Evolutionary conservation across 2,888 invertebrate genomes (phyloP), one percentile per base, ranked within the genome.

Genomic region (Rhingia campestris): DNA sequence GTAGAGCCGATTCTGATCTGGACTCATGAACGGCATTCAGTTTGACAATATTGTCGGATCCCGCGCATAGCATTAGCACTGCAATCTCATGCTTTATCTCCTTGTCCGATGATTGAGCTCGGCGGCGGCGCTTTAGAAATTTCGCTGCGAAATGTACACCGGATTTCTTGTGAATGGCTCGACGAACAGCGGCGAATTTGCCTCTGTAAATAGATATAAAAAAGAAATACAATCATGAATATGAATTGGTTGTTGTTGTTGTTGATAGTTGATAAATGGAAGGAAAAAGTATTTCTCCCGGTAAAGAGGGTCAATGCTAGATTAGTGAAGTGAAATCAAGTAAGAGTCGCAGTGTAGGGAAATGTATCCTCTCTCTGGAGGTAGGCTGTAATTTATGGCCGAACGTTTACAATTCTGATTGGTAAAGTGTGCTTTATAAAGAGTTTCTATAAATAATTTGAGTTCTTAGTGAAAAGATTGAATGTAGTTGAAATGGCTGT

Each of bases 101-200:
- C 87, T 96, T 94, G 89, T 95, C 95, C 88, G 96, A 96, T 92
- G 96, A 96, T 87, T 95, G 94, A 87, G 97, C 95, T 88, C 97
- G 95, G 91, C 98, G 95, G 88, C 98, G 93, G 90, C 98, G 96
- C 92, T 97, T 95, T 87, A 98, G 95, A 92, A 97, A 97, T 93
- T 99, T 99, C 86, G 98, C 98, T n/a, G 98, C 99, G 92, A 96
- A 98, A 90, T 96, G 96, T 89, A 95, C 94, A 80, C 97, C 97
- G 69, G 96, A 96, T 88, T 95, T 94, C 91, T 95, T 94, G 93
- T 98, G 97, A 39, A 96, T 94, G 90, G 97, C 97, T 92, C 97
- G 95, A 90, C 97, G 95, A 87, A 99, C 98, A 87, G 98, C 96
- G 59, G 98, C 98, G 92, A 98, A 99, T 93, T 98, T 98, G 69